These are phyloP conservation scores for Chrysopilus asiliformis DNA, from an alignment of 2,888 invertebrate species.

Conservation along the genomic window DNA sequence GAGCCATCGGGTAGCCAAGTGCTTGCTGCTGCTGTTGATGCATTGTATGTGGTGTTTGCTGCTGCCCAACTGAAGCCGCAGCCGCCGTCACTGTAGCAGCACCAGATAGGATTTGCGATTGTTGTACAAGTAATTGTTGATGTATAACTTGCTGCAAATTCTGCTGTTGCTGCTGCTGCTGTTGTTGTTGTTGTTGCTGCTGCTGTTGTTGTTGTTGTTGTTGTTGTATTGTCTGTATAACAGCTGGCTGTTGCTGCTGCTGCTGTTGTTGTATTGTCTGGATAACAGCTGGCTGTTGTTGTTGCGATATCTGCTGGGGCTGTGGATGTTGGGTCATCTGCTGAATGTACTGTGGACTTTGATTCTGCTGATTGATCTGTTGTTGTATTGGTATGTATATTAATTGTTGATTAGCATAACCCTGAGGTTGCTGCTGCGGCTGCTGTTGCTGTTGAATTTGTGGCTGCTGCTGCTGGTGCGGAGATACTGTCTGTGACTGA, in stretches of 20 bases:
- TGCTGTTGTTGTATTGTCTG: conserved; percentile 11
- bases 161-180: conserved; percentile 19
- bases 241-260: conserved; percentile 7
- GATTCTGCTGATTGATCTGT: conserved; percentile 22
- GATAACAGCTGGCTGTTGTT: conserved; percentile 7
- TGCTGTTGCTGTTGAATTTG: conserved; percentile 25
- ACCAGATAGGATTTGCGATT: conserved; percentile 18
- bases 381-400: too few relatives aligned
- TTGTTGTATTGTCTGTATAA: conserved; percentile 22
- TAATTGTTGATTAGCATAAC: too few relatives aligned
- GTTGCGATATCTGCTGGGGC: conserved; percentile 3
- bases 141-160: conserved; percentile 22
- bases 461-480: too few relatives aligned
- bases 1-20: too few relatives aligned
- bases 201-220: conserved; percentile 25
- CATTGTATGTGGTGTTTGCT: conserved; percentile 19
- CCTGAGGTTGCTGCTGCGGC: conserved; percentile 41
- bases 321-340: conserved; percentile 16
- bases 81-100: conserved; percentile 18
- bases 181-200: conserved; percentile 29
- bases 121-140: conserved; percentile 24
- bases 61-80: too few relatives aligned
- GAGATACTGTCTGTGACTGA: too few relatives aligned
- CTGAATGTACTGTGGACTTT: conserved; percentile 13
- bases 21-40: conserved; percentile 10